Evolutionary conservation across 2,888 invertebrate species (phyloP).

Genomic region (Podotricha telesiphe): DNA sequence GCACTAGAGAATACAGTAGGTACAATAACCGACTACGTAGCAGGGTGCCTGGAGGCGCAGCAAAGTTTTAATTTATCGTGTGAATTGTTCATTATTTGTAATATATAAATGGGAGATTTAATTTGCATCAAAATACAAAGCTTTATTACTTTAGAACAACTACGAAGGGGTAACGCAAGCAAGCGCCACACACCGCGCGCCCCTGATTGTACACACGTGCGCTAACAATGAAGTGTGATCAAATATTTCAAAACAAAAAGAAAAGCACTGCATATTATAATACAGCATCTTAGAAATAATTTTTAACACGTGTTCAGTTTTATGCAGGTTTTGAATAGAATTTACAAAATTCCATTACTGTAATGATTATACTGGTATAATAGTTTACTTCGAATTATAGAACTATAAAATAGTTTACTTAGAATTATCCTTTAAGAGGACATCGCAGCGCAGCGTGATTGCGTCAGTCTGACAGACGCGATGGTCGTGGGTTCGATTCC

Average conservation of each 20-base stretch:
- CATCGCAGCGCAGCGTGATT: too few species aligned
- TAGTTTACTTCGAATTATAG: too few species aligned
- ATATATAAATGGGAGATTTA: conserved; percentile 6
- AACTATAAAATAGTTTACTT: too few species aligned
- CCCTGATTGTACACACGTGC: conserved; percentile 24
- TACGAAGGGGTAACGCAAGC: background rate
- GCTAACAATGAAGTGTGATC: background rate
- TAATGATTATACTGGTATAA: too few species aligned
- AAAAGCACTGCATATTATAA: background rate
- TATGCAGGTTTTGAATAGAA: too few species aligned
- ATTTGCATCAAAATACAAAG: conserved; percentile 16
- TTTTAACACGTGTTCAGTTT: conserved; percentile 3
- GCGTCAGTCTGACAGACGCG: too few species aligned
- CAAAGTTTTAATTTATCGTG: conserved; percentile 17
- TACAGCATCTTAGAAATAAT: background rate
- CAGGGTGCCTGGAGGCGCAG: background rate
- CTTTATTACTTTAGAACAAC: background rate
- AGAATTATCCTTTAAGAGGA: too few species aligned
- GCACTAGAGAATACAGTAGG: background rate
- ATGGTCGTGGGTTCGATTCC: too few species aligned
- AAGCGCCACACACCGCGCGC: conserved; percentile 27
- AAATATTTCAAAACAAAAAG: conserved; percentile 15
- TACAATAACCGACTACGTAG: background rate
- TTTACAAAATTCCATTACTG: too few species aligned
- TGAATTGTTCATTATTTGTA: conserved; percentile 2